Percentiles rank a stretch among this genome's conserved stretches.
phyloP scores from a whole-genome alignment of 53 echinoderm and acorn worm genomes.

The Paracentrotus lividus region DNA sequence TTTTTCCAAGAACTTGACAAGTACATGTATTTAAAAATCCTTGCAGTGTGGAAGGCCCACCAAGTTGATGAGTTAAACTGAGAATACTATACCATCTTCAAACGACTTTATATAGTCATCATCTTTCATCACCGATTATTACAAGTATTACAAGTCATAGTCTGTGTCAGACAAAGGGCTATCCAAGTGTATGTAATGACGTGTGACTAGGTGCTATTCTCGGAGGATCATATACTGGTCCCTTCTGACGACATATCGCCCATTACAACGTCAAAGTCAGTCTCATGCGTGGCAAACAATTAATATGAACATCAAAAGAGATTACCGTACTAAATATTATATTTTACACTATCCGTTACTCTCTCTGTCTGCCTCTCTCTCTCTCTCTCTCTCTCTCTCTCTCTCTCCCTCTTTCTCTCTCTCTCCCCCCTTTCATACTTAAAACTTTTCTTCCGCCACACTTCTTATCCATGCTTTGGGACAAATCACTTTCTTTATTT shows the following conservation, averaged over 20 bases:
- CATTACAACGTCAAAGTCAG: conserved; percentile 40
- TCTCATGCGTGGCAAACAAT: neutral
- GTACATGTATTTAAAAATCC: neutral
- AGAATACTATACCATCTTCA: neutral
- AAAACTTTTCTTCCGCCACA: too few species aligned
- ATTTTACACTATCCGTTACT: neutral
- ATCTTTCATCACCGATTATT: conserved; percentile 9
- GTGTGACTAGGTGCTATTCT: conserved; percentile 28
- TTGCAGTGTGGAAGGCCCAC: neutral
- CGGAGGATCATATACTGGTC: neutral
- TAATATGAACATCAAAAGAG: conserved; percentile 50
- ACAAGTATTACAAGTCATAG: neutral
- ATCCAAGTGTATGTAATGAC: neutral
- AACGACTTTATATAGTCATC: conserved; percentile 24
- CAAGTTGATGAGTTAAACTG: neutral
- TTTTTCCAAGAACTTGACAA: neutral
- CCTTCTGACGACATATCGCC: neutral
- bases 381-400: neutral
- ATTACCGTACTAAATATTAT: conserved; percentile 11
- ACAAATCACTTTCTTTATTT: too few species aligned
- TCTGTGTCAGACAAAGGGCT: conserved; percentile 5
- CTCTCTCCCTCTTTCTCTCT: conserved; percentile 12
- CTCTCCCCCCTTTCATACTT: neutral
- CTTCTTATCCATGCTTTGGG: too few species aligned
- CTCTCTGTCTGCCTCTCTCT: too few species aligned